A percentile compares a stretch with the other conserved stretches of the same genome.
phyloP scores from a whole-genome alignment of 2,888 invertebrate species.

The Schizotus pectinicornis region DNA sequence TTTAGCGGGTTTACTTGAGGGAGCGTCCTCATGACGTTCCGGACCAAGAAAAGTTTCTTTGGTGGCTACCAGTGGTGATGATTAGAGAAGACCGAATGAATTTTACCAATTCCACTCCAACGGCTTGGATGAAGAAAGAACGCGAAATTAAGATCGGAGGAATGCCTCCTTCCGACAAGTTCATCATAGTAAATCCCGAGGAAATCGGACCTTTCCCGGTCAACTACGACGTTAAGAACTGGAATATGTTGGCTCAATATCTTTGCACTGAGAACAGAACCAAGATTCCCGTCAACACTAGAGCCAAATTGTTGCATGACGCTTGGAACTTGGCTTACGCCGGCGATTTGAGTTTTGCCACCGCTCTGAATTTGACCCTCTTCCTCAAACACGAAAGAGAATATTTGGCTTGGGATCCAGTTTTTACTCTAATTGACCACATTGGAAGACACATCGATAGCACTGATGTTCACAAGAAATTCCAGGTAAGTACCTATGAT shows the following conservation, averaged over 20 bases:
- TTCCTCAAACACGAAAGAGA: constrained; percentile 76
- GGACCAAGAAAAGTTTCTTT: constrained; percentile 71
- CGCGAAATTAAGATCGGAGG: constrained; percentile 62
- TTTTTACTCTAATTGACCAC: constrained; percentile 84
- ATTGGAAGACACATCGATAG: constrained; percentile 76
- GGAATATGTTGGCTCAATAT: constrained; percentile 74
- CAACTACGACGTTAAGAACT: constrained; percentile 79
- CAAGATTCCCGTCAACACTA: constrained; percentile 72
- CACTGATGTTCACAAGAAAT: constrained; percentile 70
- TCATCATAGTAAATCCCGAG: constrained; percentile 82
- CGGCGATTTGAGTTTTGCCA: constrained; percentile 76
- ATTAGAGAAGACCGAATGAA: constrained; percentile 65
- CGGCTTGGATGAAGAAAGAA: constrained; percentile 69
- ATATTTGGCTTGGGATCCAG: constrained; percentile 81
- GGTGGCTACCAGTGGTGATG: constrained; percentile 77
- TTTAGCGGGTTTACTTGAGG: constrained; percentile 72
- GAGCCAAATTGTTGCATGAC: constrained; percentile 78
- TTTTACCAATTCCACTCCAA: constrained; percentile 65
- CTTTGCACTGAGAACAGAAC: constrained; percentile 64
- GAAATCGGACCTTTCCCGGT: constrained; percentile 87
- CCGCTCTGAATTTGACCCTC: constrained; percentile 80
- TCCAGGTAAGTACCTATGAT: constrained; percentile 65
- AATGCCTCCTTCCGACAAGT: constrained; percentile 66
- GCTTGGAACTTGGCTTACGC: constrained; percentile 81
- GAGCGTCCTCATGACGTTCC: constrained; percentile 77